These are phyloP conservation scores for Phrynocephalus versicolor DNA, from an alignment of 2,113 vertebrate genomes.

Conservation along the genomic window DNA sequence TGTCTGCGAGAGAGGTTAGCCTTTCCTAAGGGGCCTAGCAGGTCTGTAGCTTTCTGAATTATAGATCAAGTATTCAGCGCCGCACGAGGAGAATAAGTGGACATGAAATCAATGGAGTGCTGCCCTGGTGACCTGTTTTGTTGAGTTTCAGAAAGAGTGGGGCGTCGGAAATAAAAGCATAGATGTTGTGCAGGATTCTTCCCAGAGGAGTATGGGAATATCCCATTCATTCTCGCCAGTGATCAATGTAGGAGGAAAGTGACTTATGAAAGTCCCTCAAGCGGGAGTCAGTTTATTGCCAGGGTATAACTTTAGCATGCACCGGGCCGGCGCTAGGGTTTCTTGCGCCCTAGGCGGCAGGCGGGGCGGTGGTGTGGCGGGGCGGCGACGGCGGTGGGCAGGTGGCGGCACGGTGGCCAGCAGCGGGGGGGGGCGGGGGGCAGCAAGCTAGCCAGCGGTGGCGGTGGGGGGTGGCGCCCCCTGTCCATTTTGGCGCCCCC, in stretches of 20 bases:
- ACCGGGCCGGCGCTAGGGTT: too few species aligned
- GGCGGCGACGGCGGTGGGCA: too few species aligned
- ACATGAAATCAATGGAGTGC: constrained; percentile 69
- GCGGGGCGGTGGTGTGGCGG: too few species aligned
- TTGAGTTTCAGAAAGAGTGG: constrained; percentile 74
- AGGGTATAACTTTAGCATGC: constrained; percentile 46
- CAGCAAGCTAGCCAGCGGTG: too few species aligned
- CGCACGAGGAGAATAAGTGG: constrained; percentile 67
- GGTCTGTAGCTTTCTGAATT: constrained; percentile 67
- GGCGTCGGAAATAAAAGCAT: constrained; percentile 67
- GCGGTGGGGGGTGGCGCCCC: too few species aligned
- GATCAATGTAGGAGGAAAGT: constrained; percentile 71
- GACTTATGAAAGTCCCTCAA: constrained; percentile 69
- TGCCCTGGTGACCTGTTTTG: constrained; percentile 71
- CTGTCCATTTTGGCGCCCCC: too few species aligned
- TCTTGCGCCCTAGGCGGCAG: too few species aligned
- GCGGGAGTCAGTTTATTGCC: constrained; percentile 61
- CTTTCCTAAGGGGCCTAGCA: constrained; percentile 53
- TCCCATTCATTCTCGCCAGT: constrained; percentile 67
- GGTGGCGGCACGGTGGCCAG: too few species aligned
- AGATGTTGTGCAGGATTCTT: constrained; percentile 67
- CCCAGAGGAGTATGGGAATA: constrained; percentile 71
- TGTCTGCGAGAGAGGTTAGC: constrained; percentile 48
- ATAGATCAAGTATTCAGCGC: constrained; percentile 67
- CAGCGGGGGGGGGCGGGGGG: too few species aligned